Evolutionary conservation across 53 echinoderm and acorn worm species (phyloP).

Genomic region (Paelopatides confundens): DNA sequence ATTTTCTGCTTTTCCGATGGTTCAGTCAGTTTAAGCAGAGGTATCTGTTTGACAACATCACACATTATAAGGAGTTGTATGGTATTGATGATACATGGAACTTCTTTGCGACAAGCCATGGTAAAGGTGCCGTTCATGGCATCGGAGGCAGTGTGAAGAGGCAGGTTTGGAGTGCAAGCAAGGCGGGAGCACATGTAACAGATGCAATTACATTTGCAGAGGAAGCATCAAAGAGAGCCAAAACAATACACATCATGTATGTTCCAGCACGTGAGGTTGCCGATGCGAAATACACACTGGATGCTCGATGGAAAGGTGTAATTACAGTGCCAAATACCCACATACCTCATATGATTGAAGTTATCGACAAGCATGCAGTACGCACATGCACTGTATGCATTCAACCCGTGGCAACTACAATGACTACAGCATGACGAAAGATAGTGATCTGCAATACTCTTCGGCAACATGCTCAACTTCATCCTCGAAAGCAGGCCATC

Average conservation of each 20-base stretch:
- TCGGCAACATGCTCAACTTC: background rate
- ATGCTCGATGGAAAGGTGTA: conserved; percentile 11
- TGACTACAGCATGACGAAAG: background rate
- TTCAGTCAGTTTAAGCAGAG: conserved; percentile 57
- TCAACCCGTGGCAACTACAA: background rate
- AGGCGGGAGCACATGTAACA: conserved; percentile 12
- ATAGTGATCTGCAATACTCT: background rate
- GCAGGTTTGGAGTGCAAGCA: background rate
- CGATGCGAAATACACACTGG: background rate
- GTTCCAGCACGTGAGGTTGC: conserved; percentile 28
- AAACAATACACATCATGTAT: background rate
- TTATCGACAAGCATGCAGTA: conserved; percentile 2
- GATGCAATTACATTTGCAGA: conserved; percentile 48
- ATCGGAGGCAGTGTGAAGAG: conserved; percentile 51
- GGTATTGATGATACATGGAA: conserved; percentile 6
- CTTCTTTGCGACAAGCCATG: conserved; percentile 65
- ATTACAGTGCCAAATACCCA: conserved; percentile 16
- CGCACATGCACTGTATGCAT: background rate
- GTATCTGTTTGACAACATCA: conserved; percentile 57
- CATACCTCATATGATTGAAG: conserved; percentile 25
- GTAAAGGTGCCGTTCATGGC: conserved; percentile 58
- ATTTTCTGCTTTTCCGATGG: conserved; percentile 54
- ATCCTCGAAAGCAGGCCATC: background rate
- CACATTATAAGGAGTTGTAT: conserved; percentile 29
- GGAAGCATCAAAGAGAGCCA: background rate